Base-by-base conservation (phyloP, 2,113 vertebrate genomes). In the Oreocharis arfaki region DNA sequence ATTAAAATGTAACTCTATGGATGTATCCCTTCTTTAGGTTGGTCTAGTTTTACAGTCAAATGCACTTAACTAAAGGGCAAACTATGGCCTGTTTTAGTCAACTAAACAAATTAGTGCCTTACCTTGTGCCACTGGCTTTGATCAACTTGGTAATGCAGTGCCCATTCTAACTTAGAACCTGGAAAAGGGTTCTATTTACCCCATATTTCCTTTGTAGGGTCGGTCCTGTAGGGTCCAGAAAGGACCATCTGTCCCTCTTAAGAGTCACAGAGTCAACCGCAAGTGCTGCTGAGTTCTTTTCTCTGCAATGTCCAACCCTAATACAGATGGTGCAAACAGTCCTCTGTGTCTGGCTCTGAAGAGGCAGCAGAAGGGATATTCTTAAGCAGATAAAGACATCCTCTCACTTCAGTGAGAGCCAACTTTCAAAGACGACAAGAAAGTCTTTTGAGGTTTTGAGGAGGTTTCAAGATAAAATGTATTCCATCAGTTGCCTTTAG, bases 401-500 rank as follows among this genome's bases (percentile, higher is more conserved):
- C 49, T 91, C 52, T 75, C 60, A 47, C 37, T 89, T 74, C 56
- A 67, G 18, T 8, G 10, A 76, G 1, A 89, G 13, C 1, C 41
- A 71, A 0, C 16, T 75, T 92, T 70, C 30, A 52, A 85, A 64
- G 30, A 69, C 3, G 4, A 74, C 30, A 70, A 35, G 28, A 63
- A 92, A 56, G 50, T 55, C 65, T 84, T 90, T 35, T 57, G 63
- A 89, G 20, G 33, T 19, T 90, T 81, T 78, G 47, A 87, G 30
- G 4, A 7, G 4, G 33, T 68, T 60, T 87, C 65, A 71, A 80
- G 21, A 23, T 53, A 87, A 89, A 70, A 59, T 21, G 11, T 50
- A 90, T 92, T 95, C 41, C 91, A 87, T 94, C 32, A 14, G 52
- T 93, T 97, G 78, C 95, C 53, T 75, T 96, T 91, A 96, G 74